Evolutionary conservation across 2,888 invertebrate genomes (phyloP).

Genomic region (Pseudanteris insignis): DNA sequence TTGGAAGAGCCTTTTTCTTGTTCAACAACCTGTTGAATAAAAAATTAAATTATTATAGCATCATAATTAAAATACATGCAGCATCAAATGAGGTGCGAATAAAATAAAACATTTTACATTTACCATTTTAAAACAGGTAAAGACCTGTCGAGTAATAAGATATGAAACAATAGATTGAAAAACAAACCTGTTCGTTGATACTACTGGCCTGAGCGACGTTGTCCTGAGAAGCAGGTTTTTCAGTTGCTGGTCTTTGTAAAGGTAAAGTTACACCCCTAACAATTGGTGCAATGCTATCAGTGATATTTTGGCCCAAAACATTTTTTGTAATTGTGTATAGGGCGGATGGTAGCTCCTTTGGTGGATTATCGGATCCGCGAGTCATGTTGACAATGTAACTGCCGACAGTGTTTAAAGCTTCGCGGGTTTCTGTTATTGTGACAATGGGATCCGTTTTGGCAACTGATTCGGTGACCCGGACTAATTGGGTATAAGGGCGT

Average conservation of each 20-base stretch:
- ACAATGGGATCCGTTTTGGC: conserved; percentile 63
- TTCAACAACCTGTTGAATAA: conserved; percentile 19
- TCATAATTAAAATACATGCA: background rate
- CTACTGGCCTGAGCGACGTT: conserved; percentile 20
- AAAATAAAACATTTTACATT: too few relatives aligned
- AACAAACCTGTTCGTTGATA: conserved; percentile 2
- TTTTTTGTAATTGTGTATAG: conserved; percentile 84
- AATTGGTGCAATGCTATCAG: conserved; percentile 81
- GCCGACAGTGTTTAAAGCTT: conserved; percentile 87
- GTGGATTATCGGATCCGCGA: conserved; percentile 64
- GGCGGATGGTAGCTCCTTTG: conserved; percentile 76
- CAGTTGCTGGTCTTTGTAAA: conserved; percentile 54
- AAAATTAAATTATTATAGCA: background rate
- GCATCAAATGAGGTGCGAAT: background rate
- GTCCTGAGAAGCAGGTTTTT: conserved; percentile 11
- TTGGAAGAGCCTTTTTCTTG: conserved; percentile 66
- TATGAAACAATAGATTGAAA: too few relatives aligned
- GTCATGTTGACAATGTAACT: conserved; percentile 86
- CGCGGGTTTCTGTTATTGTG: conserved; percentile 73
- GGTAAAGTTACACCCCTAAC: conserved; percentile 68
- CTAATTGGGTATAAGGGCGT: conserved; percentile 52
- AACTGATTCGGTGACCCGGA: conserved; percentile 43
- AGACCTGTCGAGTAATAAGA: too few relatives aligned
- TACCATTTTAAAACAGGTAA: too few relatives aligned
- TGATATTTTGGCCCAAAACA: conserved; percentile 80